Evolutionary conservation across 2,888 invertebrate genomes (phyloP), one percentile per base, ranked within the genome.

Genomic region (Caenorhabditis becei): DNA sequence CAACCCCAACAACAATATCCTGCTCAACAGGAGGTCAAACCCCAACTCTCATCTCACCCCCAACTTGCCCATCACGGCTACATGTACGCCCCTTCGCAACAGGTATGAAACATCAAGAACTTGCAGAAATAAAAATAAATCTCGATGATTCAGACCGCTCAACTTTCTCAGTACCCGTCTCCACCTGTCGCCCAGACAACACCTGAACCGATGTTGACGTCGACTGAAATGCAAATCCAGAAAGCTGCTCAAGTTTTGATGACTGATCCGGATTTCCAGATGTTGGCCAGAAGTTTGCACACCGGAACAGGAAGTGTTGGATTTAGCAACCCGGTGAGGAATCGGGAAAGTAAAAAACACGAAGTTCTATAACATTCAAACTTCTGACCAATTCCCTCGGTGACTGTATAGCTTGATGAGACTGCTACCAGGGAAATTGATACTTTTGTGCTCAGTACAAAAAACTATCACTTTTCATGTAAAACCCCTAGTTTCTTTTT

Each of bases 201-300:
- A 28, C 26, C 65, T 18, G 51, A 20, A 4, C 59, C 74, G 1
- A 14, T 51, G 47, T 10, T 47, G 18, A 51, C 59, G 37, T 65
- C 74, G 18, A 18, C 65, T 11, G 63, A 74, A 23, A 8, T 58
- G 11, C 65, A 74, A 23, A 47, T 66, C 16, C 59, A 66, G 14
- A 47, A 75, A 32, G 49, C 59, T 51, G 66, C 75, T 20, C 59
- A 65, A 18, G 66, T 66, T 8, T 56, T 72, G 1, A 53, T 74
- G n/a, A 80, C 32, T 26, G 80, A 80, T 37, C 80, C 80, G 1
- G 80, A 80, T 35, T 74, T 80, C n/a, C 80, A 80, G 26, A 74
- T 80, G 74, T 37, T 80, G 3, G 80, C 80, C 7, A 80, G 80
- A 80, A 80, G 80, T 62, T 26, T 80, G 20, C 67, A 74, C 7